Conservation (phyloP, 2,113 vertebrate genomes). For the Peucedramus taeniatus region DNA sequence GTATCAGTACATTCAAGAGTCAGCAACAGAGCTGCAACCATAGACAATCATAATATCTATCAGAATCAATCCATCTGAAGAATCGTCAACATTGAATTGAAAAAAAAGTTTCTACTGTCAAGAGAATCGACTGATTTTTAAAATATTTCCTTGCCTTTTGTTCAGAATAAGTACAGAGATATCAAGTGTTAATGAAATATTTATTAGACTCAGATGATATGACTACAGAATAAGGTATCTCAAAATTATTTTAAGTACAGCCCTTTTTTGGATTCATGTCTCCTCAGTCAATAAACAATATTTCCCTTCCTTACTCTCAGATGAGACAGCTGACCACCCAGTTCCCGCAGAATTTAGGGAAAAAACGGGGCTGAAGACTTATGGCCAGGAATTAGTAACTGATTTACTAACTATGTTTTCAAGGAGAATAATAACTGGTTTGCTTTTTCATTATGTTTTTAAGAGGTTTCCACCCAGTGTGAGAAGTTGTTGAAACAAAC, state of each 20-base stretch:
- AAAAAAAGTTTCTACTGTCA: neutral
- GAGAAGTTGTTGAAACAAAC: neutral
- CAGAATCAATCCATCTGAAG: neutral
- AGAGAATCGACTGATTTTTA: neutral
- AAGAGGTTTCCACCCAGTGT: neutral
- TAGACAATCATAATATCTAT: neutral
- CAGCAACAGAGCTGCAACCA: neutral
- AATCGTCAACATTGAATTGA: neutral
- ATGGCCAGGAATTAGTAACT: neutral
- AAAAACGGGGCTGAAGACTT: neutral
- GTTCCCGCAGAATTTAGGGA: neutral
- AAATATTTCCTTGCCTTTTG: neutral
- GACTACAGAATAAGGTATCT: neutral
- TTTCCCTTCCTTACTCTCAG: neutral
- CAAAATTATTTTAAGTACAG: neutral
- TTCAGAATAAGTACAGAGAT: neutral
- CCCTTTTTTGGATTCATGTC: neutral
- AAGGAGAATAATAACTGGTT: neutral
- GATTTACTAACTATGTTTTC: neutral
- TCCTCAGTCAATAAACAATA: neutral
- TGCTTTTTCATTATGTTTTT: neutral
- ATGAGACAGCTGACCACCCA: neutral
- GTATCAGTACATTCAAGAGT: neutral
- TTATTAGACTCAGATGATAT: neutral
- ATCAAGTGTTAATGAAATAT: neutral